Evolutionary conservation across 1,140 invertebrate species (phyloP), one percentile per base, ranked within the genome.

Genomic region (Meteorus sp.): DNA sequence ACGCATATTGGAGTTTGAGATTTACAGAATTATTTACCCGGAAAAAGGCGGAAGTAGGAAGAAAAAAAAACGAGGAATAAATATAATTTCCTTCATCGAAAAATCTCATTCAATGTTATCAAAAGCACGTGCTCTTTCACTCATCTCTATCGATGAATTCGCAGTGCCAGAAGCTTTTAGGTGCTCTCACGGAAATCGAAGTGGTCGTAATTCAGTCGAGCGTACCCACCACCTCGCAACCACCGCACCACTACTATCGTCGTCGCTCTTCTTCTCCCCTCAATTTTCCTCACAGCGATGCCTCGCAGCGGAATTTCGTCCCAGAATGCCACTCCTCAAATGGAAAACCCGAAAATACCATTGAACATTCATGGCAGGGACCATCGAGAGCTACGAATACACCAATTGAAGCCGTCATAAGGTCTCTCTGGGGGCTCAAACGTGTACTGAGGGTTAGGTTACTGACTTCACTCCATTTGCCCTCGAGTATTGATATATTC

Each of bases 331-430:
- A 31, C 45, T 5, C 11, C 31, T 35, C 50, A 52, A 52, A 52
- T 52, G 31, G 50, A 52, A 57, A 39, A 57, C 45, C 29, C 55
- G 45, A 48, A 57, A 57, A 57, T 57, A 39, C 44, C 44, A 50
- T 35, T 17, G 50, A 23, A 50, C 20, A 33, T 47, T 50, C 29
- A 29, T 6, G 22, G n/a, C 3, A 33, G 9, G 25, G 20, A 35
- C 41, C 25, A 22, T 22, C 20, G 17, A 45, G 54, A 45, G 13
- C 19, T 44, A n/a, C 44, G 41, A 56, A 48, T 57, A 17, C 31
- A 39, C 20, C 45, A 51, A 51, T 58, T 43, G 35, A 51, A 50
- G 0, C 31, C 23, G 15, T 51, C 56, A 43, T 31, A 39, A 29
- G 29, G 33, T 29, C 33, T 29, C 35, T 23, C 17, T 13, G 3